Evolutionary conservation across 2,113 vertebrate genomes (phyloP).

Genomic region (Heterotilapia buettikoferi): DNA sequence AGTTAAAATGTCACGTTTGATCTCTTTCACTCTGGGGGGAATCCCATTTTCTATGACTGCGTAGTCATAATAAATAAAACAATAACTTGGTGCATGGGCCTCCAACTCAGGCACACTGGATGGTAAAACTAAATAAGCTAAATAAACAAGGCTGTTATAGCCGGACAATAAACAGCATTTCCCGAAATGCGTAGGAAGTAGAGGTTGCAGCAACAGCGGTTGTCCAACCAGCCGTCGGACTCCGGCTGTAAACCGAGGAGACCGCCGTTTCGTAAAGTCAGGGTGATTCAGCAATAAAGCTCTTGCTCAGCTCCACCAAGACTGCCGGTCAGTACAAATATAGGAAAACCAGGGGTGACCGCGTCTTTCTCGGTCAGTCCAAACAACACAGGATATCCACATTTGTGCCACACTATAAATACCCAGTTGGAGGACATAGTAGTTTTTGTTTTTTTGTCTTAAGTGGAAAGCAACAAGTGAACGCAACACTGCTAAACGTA

Average conservation of each 20-base stretch:
- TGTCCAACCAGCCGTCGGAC: conserved; percentile 21
- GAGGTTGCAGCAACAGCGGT: not conserved
- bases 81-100: not conserved
- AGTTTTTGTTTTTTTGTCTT: not conserved
- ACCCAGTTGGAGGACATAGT: not conserved
- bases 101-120: not conserved
- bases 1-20: not conserved
- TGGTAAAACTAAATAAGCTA: not conserved
- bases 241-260: conserved; percentile 33
- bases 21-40: not conserved
- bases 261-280: conserved; percentile 68
- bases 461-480: conserved; percentile 50
- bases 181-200: conserved; percentile 55
- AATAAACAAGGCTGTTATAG: not conserved
- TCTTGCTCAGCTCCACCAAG: conserved; percentile 15
- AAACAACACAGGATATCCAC: not conserved
- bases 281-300: conserved; percentile 77
- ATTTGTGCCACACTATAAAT: not conserved
- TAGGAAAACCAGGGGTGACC: not conserved
- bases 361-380: not conserved
- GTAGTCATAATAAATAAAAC: not conserved
- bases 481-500: conserved; percentile 9
- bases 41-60: not conserved
- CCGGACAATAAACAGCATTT: conserved; percentile 29
- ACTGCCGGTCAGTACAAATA: not conserved